Percentiles rank a stretch among this genome's conserved stretches.
phyloP scores from a whole-genome alignment of 2,797 vertebrate species.

The Argyrosomus regius region DNA sequence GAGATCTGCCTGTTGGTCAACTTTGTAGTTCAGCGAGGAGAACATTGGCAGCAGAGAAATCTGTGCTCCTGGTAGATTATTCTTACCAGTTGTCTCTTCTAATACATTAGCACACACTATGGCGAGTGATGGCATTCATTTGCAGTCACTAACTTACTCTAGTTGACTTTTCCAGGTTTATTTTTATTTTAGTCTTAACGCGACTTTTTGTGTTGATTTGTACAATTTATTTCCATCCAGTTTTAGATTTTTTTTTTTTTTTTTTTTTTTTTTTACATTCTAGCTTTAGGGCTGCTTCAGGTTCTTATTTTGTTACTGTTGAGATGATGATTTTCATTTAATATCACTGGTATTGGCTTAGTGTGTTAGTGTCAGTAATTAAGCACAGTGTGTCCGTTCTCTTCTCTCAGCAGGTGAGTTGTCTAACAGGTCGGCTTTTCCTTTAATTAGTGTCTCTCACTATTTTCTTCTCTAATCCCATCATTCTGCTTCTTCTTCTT shows the following conservation, averaged over 20 bases:
- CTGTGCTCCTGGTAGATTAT: slow-evolving; percentile 23
- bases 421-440: slow-evolving; percentile 34
- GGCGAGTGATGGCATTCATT: slow-evolving; percentile 3
- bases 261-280: slow-evolving; percentile 19
- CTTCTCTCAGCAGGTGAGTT: slow-evolving; percentile 26
- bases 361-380: slow-evolving; percentile 31
- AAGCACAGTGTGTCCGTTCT: slow-evolving; percentile 26
- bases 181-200: slow-evolving; percentile 49
- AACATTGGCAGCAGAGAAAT: slow-evolving; percentile 46
- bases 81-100: slow-evolving; percentile 11
- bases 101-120: slow-evolving; percentile 9
- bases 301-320: slow-evolving; percentile 51
- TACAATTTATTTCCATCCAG: slow-evolving; percentile 70
- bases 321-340: slow-evolving; percentile 45
- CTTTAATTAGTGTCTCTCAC: slow-evolving; percentile 13
- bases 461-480: slow-evolving; percentile 3
- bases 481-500: neutral
- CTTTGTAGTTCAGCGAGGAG: slow-evolving; percentile 55
- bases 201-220: slow-evolving; percentile 47
- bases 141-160: slow-evolving; percentile 29
- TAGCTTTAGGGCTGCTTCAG: slow-evolving; percentile 63
- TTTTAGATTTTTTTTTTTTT: slow-evolving; percentile 32
- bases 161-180: slow-evolving; percentile 36
- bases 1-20: slow-evolving; percentile 63
- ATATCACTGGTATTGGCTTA: slow-evolving; percentile 50